Base-by-base conservation (phyloP, 2,113 vertebrate species). In the Malurus melanocephalus region DNA sequence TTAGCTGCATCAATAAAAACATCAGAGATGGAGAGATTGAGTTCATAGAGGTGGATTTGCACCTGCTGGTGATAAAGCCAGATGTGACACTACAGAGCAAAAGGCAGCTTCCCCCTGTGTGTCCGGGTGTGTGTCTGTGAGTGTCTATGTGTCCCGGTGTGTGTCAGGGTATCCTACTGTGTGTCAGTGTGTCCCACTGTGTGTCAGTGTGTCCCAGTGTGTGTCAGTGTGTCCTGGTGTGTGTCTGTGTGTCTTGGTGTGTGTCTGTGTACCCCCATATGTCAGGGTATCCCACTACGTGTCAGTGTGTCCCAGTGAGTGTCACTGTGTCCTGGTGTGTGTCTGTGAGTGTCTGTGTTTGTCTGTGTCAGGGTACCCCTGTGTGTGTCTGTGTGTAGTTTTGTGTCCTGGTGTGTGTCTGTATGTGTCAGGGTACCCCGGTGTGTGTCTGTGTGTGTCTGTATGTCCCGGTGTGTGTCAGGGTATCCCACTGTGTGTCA, bases 71-170 rank as follows among this genome's bases (percentile, higher is more conserved):
- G 42, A 22, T 6, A 23, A 33, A 64, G 4, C 10, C 56, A 7
- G 22, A 5, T 2, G 23, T 4, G 19, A n/a, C 16, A 1, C 14
- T 1, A 68, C 45, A 7, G 52, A 22, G 8, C 0, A 3, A 52
- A 59, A 0, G 9, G 65, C 21, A 10, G 62, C 30, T 45, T 22
- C 6, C 38, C 38, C 10, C 38, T 33, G 38, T 38, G 0, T 1
- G 3, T 7, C 18, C 11, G 8, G 40, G 40, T 0, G 1, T 1
- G 32, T 5, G 30, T 11, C 38, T 38, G 38, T 38, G 38, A 38
- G 22, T n/a, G 40, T 23, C 59, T 0, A 16, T 27, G n/a, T 46
- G 32, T 45, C 40, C 52, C 40, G 2, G 22, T 1, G 27, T 40
- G 67, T 69, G 24, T 38, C 59, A 2, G 48, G 38, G 18, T 40